phyloP scores from a whole-genome alignment of 2,797 vertebrate species.

The Vultur gryphus region DNA sequence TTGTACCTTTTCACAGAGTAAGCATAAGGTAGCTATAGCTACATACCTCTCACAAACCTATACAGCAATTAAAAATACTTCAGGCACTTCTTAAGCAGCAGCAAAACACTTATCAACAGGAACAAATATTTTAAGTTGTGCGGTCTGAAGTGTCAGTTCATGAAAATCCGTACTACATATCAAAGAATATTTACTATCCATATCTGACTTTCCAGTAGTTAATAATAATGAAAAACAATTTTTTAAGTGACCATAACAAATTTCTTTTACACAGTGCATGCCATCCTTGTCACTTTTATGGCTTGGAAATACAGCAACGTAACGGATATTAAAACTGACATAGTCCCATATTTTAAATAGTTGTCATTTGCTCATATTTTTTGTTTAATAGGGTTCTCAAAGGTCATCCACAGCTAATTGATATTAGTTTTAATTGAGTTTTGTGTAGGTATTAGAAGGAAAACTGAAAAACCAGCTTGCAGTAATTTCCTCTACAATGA shows the following conservation, averaged over 20 bases:
- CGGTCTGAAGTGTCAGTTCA: neutral
- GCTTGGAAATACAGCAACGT: neutral
- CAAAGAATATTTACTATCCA: neutral
- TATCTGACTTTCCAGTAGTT: neutral
- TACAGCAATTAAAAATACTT: neutral
- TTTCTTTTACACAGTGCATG: neutral
- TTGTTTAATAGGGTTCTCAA: slow-evolving; percentile 4
- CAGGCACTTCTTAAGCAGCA: neutral
- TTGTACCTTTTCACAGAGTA: neutral
- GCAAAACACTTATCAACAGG: neutral
- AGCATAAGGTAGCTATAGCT: neutral
- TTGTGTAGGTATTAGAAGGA: neutral
- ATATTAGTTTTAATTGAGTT: neutral
- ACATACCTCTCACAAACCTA: neutral
- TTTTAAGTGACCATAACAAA: slow-evolving; percentile 28
- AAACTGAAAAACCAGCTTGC: neutral
- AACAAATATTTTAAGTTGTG: neutral
- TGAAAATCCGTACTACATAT: neutral
- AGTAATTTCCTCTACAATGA: neutral
- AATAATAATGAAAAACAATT: slow-evolving; percentile 18
- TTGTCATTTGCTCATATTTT: neutral
- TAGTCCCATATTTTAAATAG: neutral
- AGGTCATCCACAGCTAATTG: slow-evolving; percentile 9
- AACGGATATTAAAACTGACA: neutral
- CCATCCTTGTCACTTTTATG: neutral